Base-by-base conservation (phyloP, 23 tunicate species). In the Clavelina lepadiformis region DNA sequence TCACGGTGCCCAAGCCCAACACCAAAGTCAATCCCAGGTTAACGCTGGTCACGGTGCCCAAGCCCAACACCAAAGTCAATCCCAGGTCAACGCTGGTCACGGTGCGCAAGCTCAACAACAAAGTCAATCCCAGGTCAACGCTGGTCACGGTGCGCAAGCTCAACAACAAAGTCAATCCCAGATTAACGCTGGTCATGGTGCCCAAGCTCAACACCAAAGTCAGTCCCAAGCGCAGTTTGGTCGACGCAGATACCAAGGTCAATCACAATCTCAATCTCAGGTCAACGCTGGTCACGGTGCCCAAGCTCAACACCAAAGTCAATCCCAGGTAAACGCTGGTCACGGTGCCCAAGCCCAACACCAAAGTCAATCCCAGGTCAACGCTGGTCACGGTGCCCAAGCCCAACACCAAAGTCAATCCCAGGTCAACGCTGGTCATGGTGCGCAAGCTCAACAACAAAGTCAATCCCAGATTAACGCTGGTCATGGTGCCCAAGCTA, bases 191-290 rank as follows among this genome's bases (percentile, higher is more conserved):
- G 49, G 49, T 7, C 18, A n/a, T 61, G 67, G 67, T 25, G 49
- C 13, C 24, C 47, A 28, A 13, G 13, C 25, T 28, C 47, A 28
- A 61, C 50, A 29, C 49, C 67, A 61, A 30, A 25, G 50, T 30
- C 67, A 61, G 47, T 28, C 46, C 67, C 67, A 61, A 61, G 67
- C 8, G 11, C 50, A 29, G 8, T n/a, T n/a, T n/a, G n/a, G n/a
- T n/a, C n/a, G n/a, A n/a, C 47, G 49, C 7, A 49, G 67, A 61
- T 25, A 28, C 8, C 50, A 29, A 25, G 67, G 67, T 15, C 67
- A 61, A 61, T 15, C 25, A 49, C 67, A 61, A 30, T 61, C 67
- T 29, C 67, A 61, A 61, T 13, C 20, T 6, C 67, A 41, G 15
- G 15, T 15, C 49, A 11, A 41, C 11, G 49, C 7, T 30, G 67